Evolutionary conservation across 2,797 vertebrate genomes (phyloP), one percentile per base, ranked within the genome.

Genomic region (Lateolabrax maculatus): DNA sequence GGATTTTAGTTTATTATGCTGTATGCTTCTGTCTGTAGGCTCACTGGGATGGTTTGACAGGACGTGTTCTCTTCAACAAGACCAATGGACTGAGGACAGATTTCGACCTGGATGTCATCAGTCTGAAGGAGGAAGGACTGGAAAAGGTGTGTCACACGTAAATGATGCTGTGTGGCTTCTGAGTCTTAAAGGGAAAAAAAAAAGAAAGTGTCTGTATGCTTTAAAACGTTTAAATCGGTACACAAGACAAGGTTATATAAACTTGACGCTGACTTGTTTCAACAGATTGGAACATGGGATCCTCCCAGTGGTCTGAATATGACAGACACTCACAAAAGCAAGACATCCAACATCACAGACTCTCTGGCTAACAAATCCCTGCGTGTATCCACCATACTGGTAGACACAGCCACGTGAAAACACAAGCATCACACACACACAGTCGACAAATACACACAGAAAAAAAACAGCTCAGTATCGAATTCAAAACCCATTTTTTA

Each of bases 61-160:
- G 98, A 63, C 96, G 97, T 37, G 97, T 99, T 91, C 97, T 97
- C 83, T 99, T 99, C 93, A 99, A 99, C 89, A 98, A 97, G 95
- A 97, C 95, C 71, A 99, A 99, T 69, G 98, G 98, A 55, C 95
- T 99, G 85, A 95, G 98, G 85, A 99, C 98, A 65, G 98, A 99
- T 93, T 99, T 99, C 82, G 98, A 99, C 94, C 96, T 99, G 85
- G 98, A 99, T 87, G 98, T 99, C 82, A 98, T 99, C 92, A 99
- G 98, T 89, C 96, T 99, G 83, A 99, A 98, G 75, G 98, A 99
- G 92, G 97, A 99, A 75, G 98, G 98, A 58, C 96, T 99, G 86
- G 97, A 99, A 92, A 99, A 99, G 98, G 98, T 99, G 76, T 12
- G 85, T 74, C n/a, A 34, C 10, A 57, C 36, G 29, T 16, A 13